Percentiles rank a stretch among this genome's conserved stretches.
These are phyloP conservation scores for Cephalotes varians DNA, from an alignment of 2,888 invertebrate genomes.

Conservation along the genomic window DNA sequence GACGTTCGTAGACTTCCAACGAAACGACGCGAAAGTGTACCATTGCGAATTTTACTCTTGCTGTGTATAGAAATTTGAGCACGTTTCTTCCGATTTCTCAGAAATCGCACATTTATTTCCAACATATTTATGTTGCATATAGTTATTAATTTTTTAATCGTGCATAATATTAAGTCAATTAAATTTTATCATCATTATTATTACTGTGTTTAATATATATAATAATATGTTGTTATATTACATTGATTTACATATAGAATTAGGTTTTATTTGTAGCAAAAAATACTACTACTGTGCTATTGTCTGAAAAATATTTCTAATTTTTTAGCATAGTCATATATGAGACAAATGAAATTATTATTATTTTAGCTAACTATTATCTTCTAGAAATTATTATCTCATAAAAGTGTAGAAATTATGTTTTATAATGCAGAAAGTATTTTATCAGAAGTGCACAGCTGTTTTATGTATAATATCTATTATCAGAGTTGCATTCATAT, in stretches of 20 bases:
- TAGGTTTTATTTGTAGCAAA: background rate
- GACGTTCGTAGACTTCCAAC: conserved; percentile 40
- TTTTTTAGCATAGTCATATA: background rate
- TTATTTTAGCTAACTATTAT: background rate
- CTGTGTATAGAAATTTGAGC: background rate
- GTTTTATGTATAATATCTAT: background rate
- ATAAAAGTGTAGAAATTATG: background rate
- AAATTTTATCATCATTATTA: background rate
- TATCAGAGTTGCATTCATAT: background rate
- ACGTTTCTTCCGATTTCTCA: background rate
- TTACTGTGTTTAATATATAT: background rate
- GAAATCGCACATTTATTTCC: background rate
- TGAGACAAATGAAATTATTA: background rate
- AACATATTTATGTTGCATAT: background rate
- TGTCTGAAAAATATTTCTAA: background rate
- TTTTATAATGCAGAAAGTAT: background rate
- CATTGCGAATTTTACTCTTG: conserved; percentile 12
- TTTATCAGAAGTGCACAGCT: background rate
- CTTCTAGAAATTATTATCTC: no score
- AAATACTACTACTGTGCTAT: background rate
- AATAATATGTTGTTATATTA: background rate
- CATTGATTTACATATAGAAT: background rate
- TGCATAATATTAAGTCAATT: background rate
- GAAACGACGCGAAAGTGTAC: conserved; percentile 39
- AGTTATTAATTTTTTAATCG: background rate